Percentiles rank a stretch among this genome's conserved stretches.
Conservation (phyloP, 2,113 vertebrate genomes). For the Paracyprichromis sp. region DNA sequence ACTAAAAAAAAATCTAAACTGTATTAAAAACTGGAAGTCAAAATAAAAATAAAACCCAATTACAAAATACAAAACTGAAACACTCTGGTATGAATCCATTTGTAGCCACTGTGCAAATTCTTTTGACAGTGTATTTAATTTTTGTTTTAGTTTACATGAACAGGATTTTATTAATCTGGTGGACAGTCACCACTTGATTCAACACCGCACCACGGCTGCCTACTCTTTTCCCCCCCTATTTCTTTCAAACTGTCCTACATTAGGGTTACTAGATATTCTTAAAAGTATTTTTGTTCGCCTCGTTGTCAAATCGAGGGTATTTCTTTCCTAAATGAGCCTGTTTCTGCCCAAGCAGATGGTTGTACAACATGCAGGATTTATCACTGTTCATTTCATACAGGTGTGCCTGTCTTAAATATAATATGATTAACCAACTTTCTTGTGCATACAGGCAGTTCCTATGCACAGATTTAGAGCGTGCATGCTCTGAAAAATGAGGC, state of each 20-base stretch:
- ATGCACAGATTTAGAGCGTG: constrained; percentile 4
- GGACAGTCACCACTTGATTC: background rate
- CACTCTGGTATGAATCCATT: background rate
- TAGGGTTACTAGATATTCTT: background rate
- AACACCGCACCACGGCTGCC: background rate
- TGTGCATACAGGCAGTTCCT: background rate
- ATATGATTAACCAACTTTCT: constrained; percentile 1
- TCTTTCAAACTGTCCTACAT: background rate
- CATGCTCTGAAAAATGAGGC: constrained; percentile 18
- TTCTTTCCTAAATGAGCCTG: background rate
- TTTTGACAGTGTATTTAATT: background rate
- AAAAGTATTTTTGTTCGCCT: background rate
- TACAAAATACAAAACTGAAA: background rate
- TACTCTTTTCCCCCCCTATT: fast-evolving
- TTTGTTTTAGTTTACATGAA: background rate
- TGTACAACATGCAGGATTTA: background rate
- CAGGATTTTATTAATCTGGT: background rate
- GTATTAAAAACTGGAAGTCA: background rate
- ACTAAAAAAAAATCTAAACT: background rate
- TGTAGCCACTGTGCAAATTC: background rate
- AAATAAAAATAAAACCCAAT: background rate
- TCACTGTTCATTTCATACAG: background rate
- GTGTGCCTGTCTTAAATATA: background rate
- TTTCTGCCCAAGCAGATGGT: constrained; percentile 1
- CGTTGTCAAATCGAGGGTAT: background rate